A percentile compares a stretch with the other conserved stretches of the same genome.
These are phyloP conservation scores for Entomobrya proxima DNA, from an alignment of 2,888 invertebrate species.

Conservation along the genomic window DNA sequence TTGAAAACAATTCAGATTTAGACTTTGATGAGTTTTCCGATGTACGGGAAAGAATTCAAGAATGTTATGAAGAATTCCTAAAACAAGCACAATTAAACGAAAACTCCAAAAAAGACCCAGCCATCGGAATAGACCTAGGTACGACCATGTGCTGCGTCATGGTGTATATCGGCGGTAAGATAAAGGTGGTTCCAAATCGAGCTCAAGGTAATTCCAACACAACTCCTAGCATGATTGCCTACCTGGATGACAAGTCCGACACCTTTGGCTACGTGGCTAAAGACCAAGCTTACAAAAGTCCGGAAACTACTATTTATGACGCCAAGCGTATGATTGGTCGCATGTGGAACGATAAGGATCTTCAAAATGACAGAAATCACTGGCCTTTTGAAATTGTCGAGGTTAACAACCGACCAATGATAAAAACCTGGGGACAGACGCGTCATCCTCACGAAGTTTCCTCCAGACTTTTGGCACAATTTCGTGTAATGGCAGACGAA, in stretches of 20 bases:
- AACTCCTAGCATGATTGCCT: conserved; percentile 85
- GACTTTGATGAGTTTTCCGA: too few species aligned
- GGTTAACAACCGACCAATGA: conserved; percentile 79
- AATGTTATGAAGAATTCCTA: too few species aligned
- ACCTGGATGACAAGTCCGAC: conserved; percentile 80
- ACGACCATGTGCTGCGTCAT: conserved; percentile 91
- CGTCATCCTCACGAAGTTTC: conserved; percentile 56
- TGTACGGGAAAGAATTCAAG: too few species aligned
- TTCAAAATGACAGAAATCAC: background rate
- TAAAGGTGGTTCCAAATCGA: background rate
- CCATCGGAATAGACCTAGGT: conserved; percentile 92
- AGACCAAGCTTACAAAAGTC: background rate
- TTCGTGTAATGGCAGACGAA: conserved; percentile 47
- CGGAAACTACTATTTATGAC: conserved; percentile 36
- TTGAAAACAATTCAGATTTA: too few species aligned
- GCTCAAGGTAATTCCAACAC: conserved; percentile 82
- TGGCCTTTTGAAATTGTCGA: conserved; percentile 27
- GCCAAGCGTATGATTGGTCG: conserved; percentile 35
- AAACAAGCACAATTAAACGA: too few species aligned
- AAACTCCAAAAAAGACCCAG: too few species aligned
- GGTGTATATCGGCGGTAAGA: conserved; percentile 80
- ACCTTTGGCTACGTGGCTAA: background rate
- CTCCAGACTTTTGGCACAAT: conserved; percentile 44
- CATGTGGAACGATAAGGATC: background rate
- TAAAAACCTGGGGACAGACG: conserved; percentile 76